These are phyloP conservation scores for Ia io DNA, from an alignment of 2,113 vertebrate species.

Conservation along the genomic window DNA sequence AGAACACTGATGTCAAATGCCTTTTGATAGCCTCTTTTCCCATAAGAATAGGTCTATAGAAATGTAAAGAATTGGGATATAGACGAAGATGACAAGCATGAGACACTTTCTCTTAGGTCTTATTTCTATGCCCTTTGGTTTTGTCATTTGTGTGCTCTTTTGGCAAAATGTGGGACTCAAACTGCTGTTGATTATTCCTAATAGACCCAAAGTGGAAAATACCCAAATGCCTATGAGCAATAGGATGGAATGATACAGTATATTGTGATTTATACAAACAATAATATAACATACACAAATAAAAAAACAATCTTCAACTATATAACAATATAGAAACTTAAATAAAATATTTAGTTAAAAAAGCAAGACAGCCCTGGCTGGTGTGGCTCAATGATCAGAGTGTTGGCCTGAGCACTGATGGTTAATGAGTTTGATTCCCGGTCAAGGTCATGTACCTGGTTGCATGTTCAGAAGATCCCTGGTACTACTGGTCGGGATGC, in stretches of 20 bases:
- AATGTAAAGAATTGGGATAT: background rate
- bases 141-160: background rate
- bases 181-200: background rate
- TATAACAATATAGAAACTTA: background rate
- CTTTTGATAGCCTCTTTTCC: background rate
- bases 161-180: background rate
- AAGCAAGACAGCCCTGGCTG: too few species aligned
- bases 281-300: background rate
- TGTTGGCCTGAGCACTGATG: too few species aligned
- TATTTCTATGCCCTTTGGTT: background rate
- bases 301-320: background rate
- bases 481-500: too few species aligned
- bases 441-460: too few species aligned
- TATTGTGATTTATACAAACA: background rate
- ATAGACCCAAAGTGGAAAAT: background rate
- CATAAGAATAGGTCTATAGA: background rate
- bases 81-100: background rate
- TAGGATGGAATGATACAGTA: background rate
- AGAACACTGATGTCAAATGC: background rate
- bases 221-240: background rate
- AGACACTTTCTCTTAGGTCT: background rate
- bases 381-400: too few species aligned
- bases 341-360: background rate
- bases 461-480: too few species aligned
- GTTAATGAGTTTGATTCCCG: too few species aligned